These are phyloP conservation scores for Rhaphigaster nebulosa DNA, from an alignment of 2,888 invertebrate genomes.

Conservation along the genomic window DNA sequence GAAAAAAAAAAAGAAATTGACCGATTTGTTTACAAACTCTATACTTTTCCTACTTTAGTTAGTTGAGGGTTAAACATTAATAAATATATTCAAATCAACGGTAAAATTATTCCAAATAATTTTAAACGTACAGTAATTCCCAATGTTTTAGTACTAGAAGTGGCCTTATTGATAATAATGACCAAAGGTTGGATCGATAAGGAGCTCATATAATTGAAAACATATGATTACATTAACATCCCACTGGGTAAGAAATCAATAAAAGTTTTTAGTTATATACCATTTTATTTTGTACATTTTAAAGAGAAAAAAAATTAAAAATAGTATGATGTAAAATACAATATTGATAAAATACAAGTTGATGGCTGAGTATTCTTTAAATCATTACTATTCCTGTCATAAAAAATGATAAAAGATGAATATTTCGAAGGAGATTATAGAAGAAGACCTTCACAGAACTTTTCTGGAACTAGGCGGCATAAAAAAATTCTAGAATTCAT, in stretches of 20 bases:
- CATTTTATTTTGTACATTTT: neutral
- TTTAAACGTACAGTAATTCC: no score
- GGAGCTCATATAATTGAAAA: neutral
- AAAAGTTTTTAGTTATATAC: neutral
- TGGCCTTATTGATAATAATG: neutral
- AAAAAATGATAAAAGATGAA: conserved; percentile 1
- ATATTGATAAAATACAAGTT: neutral
- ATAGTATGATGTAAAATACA: neutral
- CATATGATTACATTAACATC: neutral
- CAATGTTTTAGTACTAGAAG: no score
- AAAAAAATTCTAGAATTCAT: neutral
- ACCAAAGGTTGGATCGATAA: neutral
- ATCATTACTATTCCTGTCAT: neutral
- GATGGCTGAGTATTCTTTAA: neutral
- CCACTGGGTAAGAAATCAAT: neutral
- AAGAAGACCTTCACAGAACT: conserved; percentile 21
- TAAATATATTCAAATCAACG: no score
- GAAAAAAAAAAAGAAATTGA: no score
- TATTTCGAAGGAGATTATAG: conserved; percentile 43
- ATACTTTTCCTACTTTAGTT: no score
- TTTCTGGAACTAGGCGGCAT: neutral
- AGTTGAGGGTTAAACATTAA: no score
- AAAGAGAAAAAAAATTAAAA: neutral
- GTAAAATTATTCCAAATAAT: no score
- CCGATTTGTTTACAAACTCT: no score